Base-by-base conservation (phyloP, 37 sponge, comb jelly and placozoan species). In the Spongilla lacustris region DNA sequence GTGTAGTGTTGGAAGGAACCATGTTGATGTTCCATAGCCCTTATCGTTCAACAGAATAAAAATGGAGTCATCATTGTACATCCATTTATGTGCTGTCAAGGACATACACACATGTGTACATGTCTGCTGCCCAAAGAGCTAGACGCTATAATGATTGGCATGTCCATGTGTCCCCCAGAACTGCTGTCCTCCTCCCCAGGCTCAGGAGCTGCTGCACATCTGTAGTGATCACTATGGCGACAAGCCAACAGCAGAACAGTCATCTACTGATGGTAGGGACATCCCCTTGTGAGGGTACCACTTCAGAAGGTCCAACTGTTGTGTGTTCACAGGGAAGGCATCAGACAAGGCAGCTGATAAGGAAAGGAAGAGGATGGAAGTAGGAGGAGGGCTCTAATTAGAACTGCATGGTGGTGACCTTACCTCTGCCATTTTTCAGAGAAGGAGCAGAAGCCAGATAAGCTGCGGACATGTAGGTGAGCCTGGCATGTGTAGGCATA, bases 161-260 rank as follows among this genome's bases (percentile, higher is more conserved):
- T n/a, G n/a, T n/a, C n/a, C n/a, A n/a, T n/a, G n/a, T n/a, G n/a
- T n/a, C n/a, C n/a, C n/a, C n/a, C n/a, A n/a, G n/a, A n/a, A n/a
- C n/a, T n/a, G n/a, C n/a, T n/a, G n/a, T 66, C 32, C 81, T 37
- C 24, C 22, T 27, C 28, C 66, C n/a, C 76, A 93, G 98, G 98
- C 49, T 95, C 99, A 98, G 92, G 76, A 80, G 30, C 89, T 98
- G 84, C 85, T 98, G 71, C 99, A 98, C 80, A 76, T 87, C 8
- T 96, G 97, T 82, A 95, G 95, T 78, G 99, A 96, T 82, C 88
- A 86, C 81, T 87, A 81, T 81, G 85, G 31, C 6, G 36, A 30
- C 33, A 76, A 87, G 66, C n/a, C n/a, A n/a, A 82, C 84, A 25
- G 46, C 82, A 14, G 83, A 90, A 36, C 36, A 69, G 27, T 38